A percentile compares a stretch with the other conserved stretches of the same genome.
These are phyloP conservation scores for chimpanzee (Pan troglodytes) DNA, from an alignment of 2,113 vertebrate genomes.

Conservation along the genomic window NHGRI_mPanTro3-v2.1_pri NC_072403.2:139428501-139429000, in stretches of 20 bases:
- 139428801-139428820: neutral
- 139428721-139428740: neutral
- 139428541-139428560: neutral
- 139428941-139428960: neutral
- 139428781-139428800: neutral
- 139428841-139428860: neutral
- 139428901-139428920: neutral
- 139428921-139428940: neutral
- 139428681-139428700: neutral
- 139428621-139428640: neutral
- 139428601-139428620: neutral
- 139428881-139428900: neutral
- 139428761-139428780: neutral
- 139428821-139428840: neutral
- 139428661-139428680: neutral
- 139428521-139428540: neutral
- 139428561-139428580: neutral
- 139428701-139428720: neutral
- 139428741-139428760: neutral
- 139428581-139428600: neutral
- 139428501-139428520: neutral
- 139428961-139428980: neutral
- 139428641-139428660: neutral
- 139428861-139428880: neutral
- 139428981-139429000: neutral